Evolutionary conservation across 2,797 vertebrate species (phyloP).

Genomic region (Chelonia mydas): DNA sequence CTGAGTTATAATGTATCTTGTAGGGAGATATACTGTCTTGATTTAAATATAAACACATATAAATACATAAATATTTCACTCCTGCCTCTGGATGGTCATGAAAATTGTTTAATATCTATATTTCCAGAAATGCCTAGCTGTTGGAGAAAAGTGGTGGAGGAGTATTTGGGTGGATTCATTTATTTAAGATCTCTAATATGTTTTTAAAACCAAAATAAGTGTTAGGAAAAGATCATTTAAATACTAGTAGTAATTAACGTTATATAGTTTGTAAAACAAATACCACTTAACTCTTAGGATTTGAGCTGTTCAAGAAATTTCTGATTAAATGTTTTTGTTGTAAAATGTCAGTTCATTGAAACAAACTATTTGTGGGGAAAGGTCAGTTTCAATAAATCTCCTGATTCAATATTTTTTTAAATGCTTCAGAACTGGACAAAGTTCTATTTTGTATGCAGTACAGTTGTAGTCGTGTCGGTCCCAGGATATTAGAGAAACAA

Average conservation of each 20-base stretch:
- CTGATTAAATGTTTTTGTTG: background rate
- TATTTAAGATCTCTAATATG: background rate
- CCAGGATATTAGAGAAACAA: background rate
- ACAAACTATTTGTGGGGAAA: background rate
- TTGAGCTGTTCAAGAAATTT: background rate
- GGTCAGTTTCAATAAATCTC: background rate
- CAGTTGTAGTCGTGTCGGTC: background rate
- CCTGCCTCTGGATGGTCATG: background rate
- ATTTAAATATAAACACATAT: background rate
- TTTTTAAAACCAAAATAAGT: background rate
- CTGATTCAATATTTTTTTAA: background rate
- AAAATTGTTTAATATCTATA: accelerated
- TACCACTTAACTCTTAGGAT: background rate
- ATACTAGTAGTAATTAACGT: background rate
- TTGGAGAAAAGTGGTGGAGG: background rate
- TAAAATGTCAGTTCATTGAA: background rate
- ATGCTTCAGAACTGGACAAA: background rate
- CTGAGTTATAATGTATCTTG: background rate
- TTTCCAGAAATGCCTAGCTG: accelerated
- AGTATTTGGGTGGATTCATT: background rate
- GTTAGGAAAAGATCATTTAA: background rate
- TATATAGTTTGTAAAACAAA: background rate
- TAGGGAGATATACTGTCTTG: background rate
- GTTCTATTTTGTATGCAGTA: background rate
- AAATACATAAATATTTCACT: accelerated